Percentiles rank a stretch among this genome's conserved stretches.
Evolutionary conservation across 2,888 invertebrate genomes (phyloP).

Genomic region (Elysia crispata): DNA sequence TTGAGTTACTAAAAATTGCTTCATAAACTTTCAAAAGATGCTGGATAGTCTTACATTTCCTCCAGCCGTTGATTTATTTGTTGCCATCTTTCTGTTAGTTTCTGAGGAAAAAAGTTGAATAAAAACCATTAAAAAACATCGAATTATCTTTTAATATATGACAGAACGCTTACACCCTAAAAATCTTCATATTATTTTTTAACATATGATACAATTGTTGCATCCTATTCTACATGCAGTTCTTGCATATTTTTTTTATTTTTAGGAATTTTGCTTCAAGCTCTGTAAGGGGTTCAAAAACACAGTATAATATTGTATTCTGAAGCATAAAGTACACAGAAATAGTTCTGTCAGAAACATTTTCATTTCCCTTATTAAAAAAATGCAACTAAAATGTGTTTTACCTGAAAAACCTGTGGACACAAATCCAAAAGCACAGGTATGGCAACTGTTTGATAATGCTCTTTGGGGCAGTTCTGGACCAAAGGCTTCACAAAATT

Average conservation of each 20-base stretch:
- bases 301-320: too few relatives aligned
- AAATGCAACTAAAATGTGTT: conserved; percentile 16
- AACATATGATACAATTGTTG: not conserved
- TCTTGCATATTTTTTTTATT: too few relatives aligned
- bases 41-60: conserved; percentile 61
- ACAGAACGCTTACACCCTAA: not conserved
- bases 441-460: conserved; percentile 86
- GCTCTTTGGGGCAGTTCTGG: conserved; percentile 89
- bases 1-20: too few relatives aligned
- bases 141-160: not conserved
- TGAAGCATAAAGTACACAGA: too few relatives aligned
- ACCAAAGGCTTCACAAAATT: conserved; percentile 91
- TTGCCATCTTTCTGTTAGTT: conserved; percentile 72
- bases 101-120: conserved; percentile 61
- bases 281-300: too few relatives aligned
- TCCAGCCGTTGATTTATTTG: conserved; percentile 68
- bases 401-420: conserved; percentile 82
- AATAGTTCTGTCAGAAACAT: too few relatives aligned
- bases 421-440: conserved; percentile 88
- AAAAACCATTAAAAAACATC: not conserved
- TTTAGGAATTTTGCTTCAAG: too few relatives aligned
- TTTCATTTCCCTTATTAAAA: too few relatives aligned
- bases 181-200: not conserved
- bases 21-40: too few relatives aligned
- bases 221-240: too few relatives aligned